Evolutionary conservation across 2,113 vertebrate genomes (phyloP), one percentile per base, ranked within the genome.

Genomic region (Phocoena sinus): DNA sequence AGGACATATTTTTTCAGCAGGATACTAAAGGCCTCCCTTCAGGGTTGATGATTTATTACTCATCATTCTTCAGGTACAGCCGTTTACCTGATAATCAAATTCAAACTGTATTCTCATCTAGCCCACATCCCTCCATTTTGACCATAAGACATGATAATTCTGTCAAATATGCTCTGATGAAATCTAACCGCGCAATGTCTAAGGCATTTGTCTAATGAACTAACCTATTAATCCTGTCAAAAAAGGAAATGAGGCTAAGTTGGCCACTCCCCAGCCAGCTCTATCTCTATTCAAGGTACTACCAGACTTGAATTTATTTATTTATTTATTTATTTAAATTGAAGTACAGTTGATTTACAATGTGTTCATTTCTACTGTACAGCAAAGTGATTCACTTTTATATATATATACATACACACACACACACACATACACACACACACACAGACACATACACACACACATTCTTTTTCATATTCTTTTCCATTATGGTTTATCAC

Each of bases 161-260:
- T 94, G 68, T 90, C 83, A 92, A 91, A 96, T 71, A 70, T 28
- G 36, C 41, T 87, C 68, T 92, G 74, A 26, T 89, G 41, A 96
- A 95, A 92, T 62, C 44, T 95, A 95, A 50, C 1, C 63, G 41
- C 8, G 94, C 26, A 94, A 95, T 21, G 8, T 70, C 74, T 83
- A 97, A 91, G 58, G 68, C 53, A 82, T 62, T 63, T 77, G 38
- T 86, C n/a, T 89, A 89, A 77, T 53, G 82, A 96, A 70, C 10
- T 74, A 62, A 33, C 76, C 47, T 79, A 84, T 36, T 60, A 84
- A 74, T 62, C 63, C 33, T 82, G 9, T 91, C 47, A 47, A 47
- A 47, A 47, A 47, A 47, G 47, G 47, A 47, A 86, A 94, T 21
- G n/a, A 97, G 68, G 62, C 20, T 83, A 50, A 94, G 31, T 2